Base-by-base conservation (phyloP, 2,797 vertebrate genomes). In the Betta splendens region DNA sequence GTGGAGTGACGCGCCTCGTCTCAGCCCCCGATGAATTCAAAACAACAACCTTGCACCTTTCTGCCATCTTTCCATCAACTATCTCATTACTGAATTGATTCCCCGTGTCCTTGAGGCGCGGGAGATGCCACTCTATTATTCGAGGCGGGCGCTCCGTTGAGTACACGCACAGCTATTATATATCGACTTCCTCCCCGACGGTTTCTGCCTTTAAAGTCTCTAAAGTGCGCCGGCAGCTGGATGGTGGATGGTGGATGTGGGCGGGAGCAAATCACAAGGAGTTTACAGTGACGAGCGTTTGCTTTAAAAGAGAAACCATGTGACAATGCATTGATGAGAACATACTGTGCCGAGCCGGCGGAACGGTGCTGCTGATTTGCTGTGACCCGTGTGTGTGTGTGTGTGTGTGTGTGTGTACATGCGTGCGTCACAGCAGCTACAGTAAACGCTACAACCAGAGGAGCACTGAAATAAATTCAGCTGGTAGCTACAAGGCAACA, bases 11-110 rank as follows among this genome's bases (percentile, higher is more conserved):
- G 48, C 45, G 26, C 16, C 54, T 18, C 52, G 42, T 57, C 55
- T 57, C 42, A 29, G 44, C 7, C 36, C 28, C 49, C 33, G 40
- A 77, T 47, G n/a, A 56, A 73, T 69, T 17, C 52, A 35, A 74
- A 56, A 70, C n/a, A n/a, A n/a, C n/a, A 67, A 26, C 36, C 44
- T 28, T 1, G 42, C 63, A 65, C 18, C 37, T 64, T 36, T 50
- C 45, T 38, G 51, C 57, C 47, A 37, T 74, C 63, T 70, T 52
- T 68, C 62, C 72, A 68, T 72, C 61, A 56, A 45, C 74, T 57
- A 46, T 54, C 72, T 75, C 66, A 80, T 83, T 69, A 81, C 67
- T 28, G 45, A 73, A 87, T 83, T 69, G 75, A 79, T 83, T 72
- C 46, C 66, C 31, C 5, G 0, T 36, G 71, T 85, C 81, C 75